phyloP scores from a whole-genome alignment of 2,797 vertebrate genomes.

The Darevskia nairensis region DNA sequence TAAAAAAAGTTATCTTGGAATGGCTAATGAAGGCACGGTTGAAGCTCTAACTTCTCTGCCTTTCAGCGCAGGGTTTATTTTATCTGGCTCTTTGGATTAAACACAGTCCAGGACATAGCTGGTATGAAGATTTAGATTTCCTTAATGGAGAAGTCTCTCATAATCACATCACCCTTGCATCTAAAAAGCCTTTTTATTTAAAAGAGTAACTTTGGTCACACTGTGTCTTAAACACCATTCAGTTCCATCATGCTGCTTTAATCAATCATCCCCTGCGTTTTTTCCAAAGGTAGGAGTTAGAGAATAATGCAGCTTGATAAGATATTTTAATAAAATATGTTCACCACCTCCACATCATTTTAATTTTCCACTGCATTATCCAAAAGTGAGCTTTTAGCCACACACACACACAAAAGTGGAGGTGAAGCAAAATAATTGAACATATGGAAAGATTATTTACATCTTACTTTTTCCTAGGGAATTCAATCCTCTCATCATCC shows the following conservation, averaged over 20 bases:
- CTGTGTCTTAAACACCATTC: constrained; percentile 79
- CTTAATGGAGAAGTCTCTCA: constrained; percentile 66
- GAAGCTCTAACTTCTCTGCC: constrained; percentile 57
- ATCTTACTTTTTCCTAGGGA: constrained; percentile 3
- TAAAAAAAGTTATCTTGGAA: constrained; percentile 66
- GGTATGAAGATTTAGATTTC: constrained; percentile 56
- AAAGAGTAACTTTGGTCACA: constrained; percentile 77
- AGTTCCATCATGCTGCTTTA: constrained; percentile 79
- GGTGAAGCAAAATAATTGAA: constrained; percentile 36
- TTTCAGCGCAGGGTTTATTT: constrained; percentile 70
- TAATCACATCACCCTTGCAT: constrained; percentile 61
- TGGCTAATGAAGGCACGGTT: constrained; percentile 54
- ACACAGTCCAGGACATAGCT: constrained; percentile 71
- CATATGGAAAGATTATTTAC: constrained; percentile 13
- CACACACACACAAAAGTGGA: constrained; percentile 18
- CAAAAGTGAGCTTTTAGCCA: constrained; percentile 60
- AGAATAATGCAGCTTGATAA: constrained; percentile 76
- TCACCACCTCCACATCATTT: constrained; percentile 46
- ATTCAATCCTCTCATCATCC: constrained; percentile 9
- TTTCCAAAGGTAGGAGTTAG: constrained; percentile 71
- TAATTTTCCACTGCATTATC: constrained; percentile 44
- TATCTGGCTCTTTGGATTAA: constrained; percentile 78
- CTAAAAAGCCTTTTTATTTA: constrained; percentile 69
- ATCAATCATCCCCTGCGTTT: constrained; percentile 73
- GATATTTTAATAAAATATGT: constrained; percentile 79